Evolutionary conservation across 1,140 invertebrate genomes (phyloP).

Genomic region (Hirudo medicinalis): DNA sequence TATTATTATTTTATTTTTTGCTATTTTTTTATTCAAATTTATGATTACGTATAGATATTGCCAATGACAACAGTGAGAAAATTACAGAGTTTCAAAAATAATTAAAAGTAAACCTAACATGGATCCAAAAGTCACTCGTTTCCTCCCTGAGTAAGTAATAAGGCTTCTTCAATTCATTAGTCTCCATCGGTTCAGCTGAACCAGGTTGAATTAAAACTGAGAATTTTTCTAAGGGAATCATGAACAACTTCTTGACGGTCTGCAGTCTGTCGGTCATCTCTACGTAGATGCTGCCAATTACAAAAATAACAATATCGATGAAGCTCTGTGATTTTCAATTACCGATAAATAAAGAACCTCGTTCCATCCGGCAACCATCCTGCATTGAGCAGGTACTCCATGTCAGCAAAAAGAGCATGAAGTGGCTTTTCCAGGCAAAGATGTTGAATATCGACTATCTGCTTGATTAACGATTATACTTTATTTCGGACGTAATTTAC

Average conservation of each 20-base stretch:
- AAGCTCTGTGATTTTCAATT: not conserved
- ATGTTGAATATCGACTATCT: not conserved
- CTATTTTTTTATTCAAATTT: too few species aligned
- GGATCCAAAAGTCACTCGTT: too few species aligned
- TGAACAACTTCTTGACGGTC: not conserved
- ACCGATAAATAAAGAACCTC: constrained; percentile 51
- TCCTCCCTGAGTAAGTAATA: too few species aligned
- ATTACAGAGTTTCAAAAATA: too few species aligned
- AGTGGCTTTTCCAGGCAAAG: constrained; percentile 30
- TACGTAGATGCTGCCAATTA: not conserved
- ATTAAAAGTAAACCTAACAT: too few species aligned
- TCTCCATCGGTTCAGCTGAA: too few species aligned
- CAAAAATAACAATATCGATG: not conserved
- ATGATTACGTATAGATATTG: too few species aligned
- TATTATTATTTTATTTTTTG: too few species aligned
- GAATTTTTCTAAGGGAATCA: constrained; percentile 4
- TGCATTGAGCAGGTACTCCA: constrained; percentile 80
- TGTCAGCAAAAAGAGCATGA: constrained; percentile 61
- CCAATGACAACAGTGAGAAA: too few species aligned
- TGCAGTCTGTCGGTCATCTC: constrained; percentile 12
- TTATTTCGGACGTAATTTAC: too few species aligned
- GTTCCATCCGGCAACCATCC: constrained; percentile 81
- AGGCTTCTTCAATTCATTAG: too few species aligned
- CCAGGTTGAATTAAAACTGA: not conserved
- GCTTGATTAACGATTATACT: not conserved